phyloP scores from a whole-genome alignment of 2,113 vertebrate species.

The Corapipo altera region DNA sequence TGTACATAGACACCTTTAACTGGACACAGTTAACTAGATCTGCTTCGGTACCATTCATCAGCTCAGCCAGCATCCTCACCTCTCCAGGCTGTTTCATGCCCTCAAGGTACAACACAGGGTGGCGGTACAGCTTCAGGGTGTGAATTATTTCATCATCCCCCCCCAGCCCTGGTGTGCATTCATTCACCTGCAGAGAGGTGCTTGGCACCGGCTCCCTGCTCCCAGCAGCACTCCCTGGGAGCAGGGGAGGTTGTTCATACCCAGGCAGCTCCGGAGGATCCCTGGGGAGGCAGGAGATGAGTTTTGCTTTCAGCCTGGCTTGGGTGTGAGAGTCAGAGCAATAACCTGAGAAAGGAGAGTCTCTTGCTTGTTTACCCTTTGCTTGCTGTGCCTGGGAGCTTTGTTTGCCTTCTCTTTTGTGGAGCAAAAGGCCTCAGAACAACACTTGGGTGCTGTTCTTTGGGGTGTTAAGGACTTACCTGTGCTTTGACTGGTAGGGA shows the following conservation, averaged over 20 bases:
- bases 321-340: neutral
- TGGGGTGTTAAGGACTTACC: neutral
- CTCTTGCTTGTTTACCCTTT: neutral
- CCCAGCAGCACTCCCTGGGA: accelerated
- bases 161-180: accelerated
- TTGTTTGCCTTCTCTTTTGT: neutral
- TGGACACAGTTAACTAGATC: no score
- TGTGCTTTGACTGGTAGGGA: neutral
- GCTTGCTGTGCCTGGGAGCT: neutral
- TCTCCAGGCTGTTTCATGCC: neutral
- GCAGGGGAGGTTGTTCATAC: neutral
- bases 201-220: neutral
- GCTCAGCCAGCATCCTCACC: neutral
- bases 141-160: neutral
- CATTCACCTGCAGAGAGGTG: no score
- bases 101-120: accelerated
- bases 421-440: neutral
- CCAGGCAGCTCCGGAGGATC: accelerated
- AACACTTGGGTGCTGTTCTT: neutral
- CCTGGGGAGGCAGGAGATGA: neutral
- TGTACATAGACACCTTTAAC: neutral
- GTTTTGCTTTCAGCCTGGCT: neutral
- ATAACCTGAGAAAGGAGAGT: accelerated
- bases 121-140: accelerated
- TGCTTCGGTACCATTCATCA: neutral